phyloP scores from a whole-genome alignment of 2,888 invertebrate genomes.

The Drosophila colorata region DNA sequence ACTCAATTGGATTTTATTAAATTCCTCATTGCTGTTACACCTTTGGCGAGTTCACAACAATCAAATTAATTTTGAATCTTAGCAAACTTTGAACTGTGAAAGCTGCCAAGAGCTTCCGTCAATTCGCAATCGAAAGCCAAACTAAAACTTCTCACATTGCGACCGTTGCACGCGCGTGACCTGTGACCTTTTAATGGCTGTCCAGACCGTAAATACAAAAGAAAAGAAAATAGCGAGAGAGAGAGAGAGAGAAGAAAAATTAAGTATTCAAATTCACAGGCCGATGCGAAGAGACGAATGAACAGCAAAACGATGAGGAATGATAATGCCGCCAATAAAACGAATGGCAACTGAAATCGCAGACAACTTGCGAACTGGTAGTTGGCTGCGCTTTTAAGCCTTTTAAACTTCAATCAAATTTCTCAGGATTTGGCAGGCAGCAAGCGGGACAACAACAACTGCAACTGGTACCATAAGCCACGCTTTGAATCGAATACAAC shows the following conservation, averaged over 20 bases:
- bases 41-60: not conserved
- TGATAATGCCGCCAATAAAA: constrained; percentile 78
- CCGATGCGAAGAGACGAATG: constrained; percentile 51
- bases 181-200: constrained; percentile 60
- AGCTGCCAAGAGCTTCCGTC: constrained; percentile 34
- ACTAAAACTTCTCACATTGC: constrained; percentile 48
- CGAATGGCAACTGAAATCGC: constrained; percentile 76
- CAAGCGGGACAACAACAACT: constrained; percentile 21
- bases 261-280: constrained; percentile 74
- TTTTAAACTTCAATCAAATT: constrained; percentile 79
- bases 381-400: constrained; percentile 75
- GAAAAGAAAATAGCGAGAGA: not conserved
- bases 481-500: constrained; percentile 39
- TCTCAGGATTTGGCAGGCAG: constrained; percentile 67
- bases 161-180: constrained; percentile 62
- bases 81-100: constrained; percentile 7
- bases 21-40: too few species aligned
- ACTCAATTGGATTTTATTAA: too few species aligned
- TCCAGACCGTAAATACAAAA: constrained; percentile 17
- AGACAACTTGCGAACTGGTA: constrained; percentile 60
- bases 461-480: constrained; percentile 53
- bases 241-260: constrained; percentile 30
- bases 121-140: constrained; percentile 10
- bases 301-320: constrained; percentile 45
- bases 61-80: constrained; percentile 16